Evolutionary conservation across 2,113 vertebrate genomes (phyloP).

Genomic region (Chamaea fasciata): DNA sequence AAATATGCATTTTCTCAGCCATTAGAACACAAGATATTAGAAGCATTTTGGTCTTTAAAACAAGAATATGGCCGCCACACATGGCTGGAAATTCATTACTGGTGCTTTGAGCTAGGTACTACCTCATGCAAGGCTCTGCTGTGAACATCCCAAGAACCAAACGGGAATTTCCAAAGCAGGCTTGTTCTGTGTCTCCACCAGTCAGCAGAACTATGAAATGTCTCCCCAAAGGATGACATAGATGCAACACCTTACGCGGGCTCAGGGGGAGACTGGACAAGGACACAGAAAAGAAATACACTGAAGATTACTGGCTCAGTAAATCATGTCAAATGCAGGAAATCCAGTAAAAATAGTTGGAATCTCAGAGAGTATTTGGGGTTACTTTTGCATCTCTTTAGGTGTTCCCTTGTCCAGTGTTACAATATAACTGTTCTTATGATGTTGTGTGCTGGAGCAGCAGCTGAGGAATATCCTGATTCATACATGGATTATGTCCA

Average conservation of each 20-base stretch:
- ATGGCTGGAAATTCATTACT: neutral
- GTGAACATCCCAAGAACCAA: neutral
- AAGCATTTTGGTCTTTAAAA: neutral
- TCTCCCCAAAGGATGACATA: neutral
- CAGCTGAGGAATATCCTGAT: slow-evolving; percentile 24
- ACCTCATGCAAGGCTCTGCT: neutral
- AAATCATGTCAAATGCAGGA: neutral
- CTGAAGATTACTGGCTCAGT: neutral
- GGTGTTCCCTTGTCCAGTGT: neutral
- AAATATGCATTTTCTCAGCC: neutral
- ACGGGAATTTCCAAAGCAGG: neutral
- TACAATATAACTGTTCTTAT: neutral
- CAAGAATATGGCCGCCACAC: neutral
- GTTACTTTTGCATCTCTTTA: neutral
- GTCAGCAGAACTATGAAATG: neutral
- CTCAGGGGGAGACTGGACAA: neutral
- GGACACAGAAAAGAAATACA: neutral
- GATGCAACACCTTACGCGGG: neutral
- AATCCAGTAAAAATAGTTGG: neutral
- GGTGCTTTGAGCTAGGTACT: neutral
- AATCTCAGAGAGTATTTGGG: neutral
- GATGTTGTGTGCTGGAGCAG: neutral
- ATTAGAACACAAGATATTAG: fast-evolving
- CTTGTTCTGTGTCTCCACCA: neutral
- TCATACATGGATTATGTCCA: slow-evolving; percentile 6